Evolutionary conservation across 2,888 invertebrate species (phyloP).

Genomic region (Ariolimax columbianus): DNA sequence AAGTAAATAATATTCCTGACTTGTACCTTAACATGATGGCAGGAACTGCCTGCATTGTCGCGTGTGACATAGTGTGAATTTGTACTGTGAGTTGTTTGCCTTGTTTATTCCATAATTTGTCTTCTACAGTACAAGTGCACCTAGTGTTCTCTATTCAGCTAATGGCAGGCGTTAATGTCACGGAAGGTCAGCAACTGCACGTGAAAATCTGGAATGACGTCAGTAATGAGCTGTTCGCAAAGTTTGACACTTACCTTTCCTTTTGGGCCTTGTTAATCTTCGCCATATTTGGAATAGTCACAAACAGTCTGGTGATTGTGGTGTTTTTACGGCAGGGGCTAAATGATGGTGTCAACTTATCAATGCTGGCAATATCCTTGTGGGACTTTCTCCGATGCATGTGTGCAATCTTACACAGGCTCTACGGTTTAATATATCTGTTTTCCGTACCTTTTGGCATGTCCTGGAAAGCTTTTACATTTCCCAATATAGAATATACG

Average conservation of each 20-base stretch:
- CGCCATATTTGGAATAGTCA: not conserved
- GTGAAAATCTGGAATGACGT: not conserved
- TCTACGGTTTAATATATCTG: not conserved
- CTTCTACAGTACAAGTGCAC: too few species aligned
- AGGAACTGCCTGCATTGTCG: too few species aligned
- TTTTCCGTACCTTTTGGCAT: not conserved
- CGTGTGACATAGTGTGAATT: too few species aligned
- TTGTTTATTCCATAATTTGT: too few species aligned
- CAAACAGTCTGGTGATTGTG: not conserved
- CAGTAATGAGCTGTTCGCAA: not conserved
- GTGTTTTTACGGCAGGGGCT: not conserved
- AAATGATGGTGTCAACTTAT: not conserved
- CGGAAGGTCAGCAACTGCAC: not conserved
- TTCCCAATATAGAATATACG: slow-evolving; percentile 8
- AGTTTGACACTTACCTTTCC: slow-evolving; percentile 1
- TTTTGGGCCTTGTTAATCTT: not conserved
- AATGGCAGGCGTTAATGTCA: not conserved
- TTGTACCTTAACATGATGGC: too few species aligned
- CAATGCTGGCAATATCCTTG: not conserved
- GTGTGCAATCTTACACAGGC: not conserved
- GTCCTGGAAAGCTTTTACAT: slow-evolving; percentile 14
- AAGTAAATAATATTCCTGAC: too few species aligned
- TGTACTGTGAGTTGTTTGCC: too few species aligned
- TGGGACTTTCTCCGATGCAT: slow-evolving; percentile 14
- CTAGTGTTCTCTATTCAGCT: too few species aligned